These are phyloP conservation scores for Sebastes kiyomatsui DNA, from an alignment of 2,797 vertebrate species.

Conservation along the genomic window DNA sequence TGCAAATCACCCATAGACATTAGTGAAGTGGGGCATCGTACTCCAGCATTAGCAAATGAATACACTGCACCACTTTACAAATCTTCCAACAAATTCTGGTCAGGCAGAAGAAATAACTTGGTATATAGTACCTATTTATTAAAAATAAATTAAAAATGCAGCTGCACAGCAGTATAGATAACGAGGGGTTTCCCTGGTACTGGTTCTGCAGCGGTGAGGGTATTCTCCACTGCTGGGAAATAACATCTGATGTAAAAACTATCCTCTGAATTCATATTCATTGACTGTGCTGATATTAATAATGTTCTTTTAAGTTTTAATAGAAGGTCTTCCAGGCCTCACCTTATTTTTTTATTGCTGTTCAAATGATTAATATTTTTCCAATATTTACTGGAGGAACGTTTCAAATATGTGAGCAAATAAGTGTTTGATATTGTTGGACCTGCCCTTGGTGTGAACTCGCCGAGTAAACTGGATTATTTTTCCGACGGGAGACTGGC, in stretches of 20 bases:
- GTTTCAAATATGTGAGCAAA: not conserved
- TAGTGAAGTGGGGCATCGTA: not conserved
- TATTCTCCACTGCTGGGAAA: not conserved
- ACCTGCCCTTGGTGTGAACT: not conserved
- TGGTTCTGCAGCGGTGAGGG: not conserved
- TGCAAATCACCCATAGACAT: constrained; percentile 5
- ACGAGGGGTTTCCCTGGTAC: not conserved
- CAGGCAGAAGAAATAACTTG: not conserved
- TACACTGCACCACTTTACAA: not conserved
- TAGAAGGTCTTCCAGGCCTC: not conserved
- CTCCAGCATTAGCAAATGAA: not conserved
- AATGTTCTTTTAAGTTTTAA: not conserved
- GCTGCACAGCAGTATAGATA: not conserved
- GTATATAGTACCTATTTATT: not conserved
- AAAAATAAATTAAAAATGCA: not conserved
- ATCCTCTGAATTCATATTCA: not conserved
- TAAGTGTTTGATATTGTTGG: not conserved
- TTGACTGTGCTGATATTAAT: not conserved
- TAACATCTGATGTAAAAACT: not conserved
- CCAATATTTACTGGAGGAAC: not conserved
- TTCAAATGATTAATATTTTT: not conserved
- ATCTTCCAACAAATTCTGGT: not conserved
- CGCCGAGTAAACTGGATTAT: not conserved
- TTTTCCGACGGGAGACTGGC: not conserved
- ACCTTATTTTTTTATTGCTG: not conserved